Evolutionary conservation across 2,113 vertebrate species (phyloP), one percentile per base, ranked within the genome.

Genomic region (Beaufortia kweichowensis): DNA sequence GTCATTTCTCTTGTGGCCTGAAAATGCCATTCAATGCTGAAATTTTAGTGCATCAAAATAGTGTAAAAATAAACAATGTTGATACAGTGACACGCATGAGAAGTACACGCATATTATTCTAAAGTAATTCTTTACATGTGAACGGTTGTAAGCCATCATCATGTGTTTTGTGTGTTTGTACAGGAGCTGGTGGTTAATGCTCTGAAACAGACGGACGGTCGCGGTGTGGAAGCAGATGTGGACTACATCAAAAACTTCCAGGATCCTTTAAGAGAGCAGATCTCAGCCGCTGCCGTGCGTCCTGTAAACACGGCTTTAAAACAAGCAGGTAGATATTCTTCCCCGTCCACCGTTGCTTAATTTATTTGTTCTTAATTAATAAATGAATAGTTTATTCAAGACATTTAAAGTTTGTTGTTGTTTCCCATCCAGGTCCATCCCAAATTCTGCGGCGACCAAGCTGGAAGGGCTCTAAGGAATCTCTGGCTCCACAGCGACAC

Each of bases 381-480:
- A n/a, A n/a, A n/a, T n/a, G n/a, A n/a, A n/a, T n/a, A n/a, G n/a
- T n/a, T n/a, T n/a, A n/a, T n/a, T n/a, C n/a, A n/a, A n/a, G n/a
- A n/a, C n/a, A n/a, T n/a, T n/a, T n/a, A n/a, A n/a, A n/a, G n/a
- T n/a, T 17, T 24, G 6, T 60, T 28, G 3, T 10, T 64, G 33
- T 79, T 19, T 75, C 12, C 73, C 60, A 1, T 70, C 4, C 28
- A 92, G 92, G 87, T 48, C 12, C 87, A 85, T 90, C 94, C 76
- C 89, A 90, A 33, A 92, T 95, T 14, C 94, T 96, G 85, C 91
- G 96, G 79, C 94, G 92, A 82, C 93, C 92, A 23, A 99, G 97
- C 91, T 98, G 96, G 96, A 99, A 99, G 86, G 97, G 95, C 66
- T 99, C 97, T 12, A 98, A 96, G 85, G 97, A 99, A 85, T 98